Conservation (phyloP, 2,797 vertebrate species). For the Melanotaenia boesemani region DNA sequence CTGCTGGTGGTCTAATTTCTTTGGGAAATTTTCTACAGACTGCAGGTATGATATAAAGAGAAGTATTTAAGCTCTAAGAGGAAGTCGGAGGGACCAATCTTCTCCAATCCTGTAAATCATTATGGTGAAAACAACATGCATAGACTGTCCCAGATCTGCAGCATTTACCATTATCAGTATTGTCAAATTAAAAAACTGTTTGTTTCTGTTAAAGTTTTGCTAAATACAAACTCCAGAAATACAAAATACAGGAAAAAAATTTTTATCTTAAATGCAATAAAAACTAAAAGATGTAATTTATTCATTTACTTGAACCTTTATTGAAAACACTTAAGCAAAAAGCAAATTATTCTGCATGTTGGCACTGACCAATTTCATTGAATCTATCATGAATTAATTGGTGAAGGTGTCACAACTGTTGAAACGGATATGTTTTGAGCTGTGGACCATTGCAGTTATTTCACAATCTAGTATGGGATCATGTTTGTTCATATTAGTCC, state of each 20-base stretch:
- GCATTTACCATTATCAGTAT: not conserved
- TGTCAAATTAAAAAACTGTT: not conserved
- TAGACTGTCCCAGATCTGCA: not conserved
- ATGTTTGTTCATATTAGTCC: too few relatives aligned
- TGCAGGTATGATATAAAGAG: constrained; percentile 3
- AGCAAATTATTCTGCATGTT: not conserved
- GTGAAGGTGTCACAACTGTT: not conserved
- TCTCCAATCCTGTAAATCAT: constrained; percentile 1
- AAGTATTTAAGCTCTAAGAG: constrained; percentile 26
- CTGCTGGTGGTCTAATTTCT: constrained; percentile 25
- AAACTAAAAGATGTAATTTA: not conserved
- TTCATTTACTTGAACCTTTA: not conserved
- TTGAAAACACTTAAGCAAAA: not conserved
- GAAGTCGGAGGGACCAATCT: constrained; percentile 24
- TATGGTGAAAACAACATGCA: not conserved
- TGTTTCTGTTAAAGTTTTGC: not conserved
- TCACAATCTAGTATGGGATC: too few relatives aligned
- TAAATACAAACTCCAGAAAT: not conserved
- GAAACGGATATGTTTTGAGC: too few relatives aligned
- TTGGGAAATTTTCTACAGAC: not conserved
- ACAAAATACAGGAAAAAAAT: too few relatives aligned
- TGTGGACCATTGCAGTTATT: too few relatives aligned
- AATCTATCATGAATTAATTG: too few relatives aligned
- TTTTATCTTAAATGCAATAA: not conserved
- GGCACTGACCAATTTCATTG: not conserved